Evolutionary conservation across 2,797 vertebrate species (phyloP).

Genomic region (Melopsittacus undulatus): DNA sequence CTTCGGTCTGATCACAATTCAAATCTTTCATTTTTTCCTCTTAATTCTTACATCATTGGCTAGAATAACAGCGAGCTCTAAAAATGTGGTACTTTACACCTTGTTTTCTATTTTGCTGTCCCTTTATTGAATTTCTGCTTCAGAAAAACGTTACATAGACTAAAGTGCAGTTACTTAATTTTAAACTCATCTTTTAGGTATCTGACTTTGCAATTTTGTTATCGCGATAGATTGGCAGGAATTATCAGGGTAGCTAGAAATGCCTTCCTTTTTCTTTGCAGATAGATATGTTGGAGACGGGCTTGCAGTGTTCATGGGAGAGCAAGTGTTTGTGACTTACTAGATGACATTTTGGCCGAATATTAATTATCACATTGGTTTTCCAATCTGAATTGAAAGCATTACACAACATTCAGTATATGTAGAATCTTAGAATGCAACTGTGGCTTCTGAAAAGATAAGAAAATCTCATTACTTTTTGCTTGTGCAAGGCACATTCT

Average conservation of each 20-base stretch:
- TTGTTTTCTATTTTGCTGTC: not conserved
- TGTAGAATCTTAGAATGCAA: not conserved
- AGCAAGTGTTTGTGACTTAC: conserved; percentile 28
- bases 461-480: not conserved
- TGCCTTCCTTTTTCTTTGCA: not conserved
- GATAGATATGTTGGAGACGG: not conserved
- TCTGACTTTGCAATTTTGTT: not conserved
- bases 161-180: not conserved
- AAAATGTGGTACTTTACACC: not conserved
- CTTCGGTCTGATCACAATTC: not conserved
- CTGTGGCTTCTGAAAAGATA: not conserved
- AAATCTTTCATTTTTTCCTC: not conserved
- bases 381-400: conserved; percentile 53
- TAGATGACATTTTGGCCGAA: not conserved
- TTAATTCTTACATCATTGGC: not conserved
- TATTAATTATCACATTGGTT: not conserved
- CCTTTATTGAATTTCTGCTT: not conserved
- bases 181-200: not conserved
- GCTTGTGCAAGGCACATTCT: not conserved
- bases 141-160: not conserved
- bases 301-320: not conserved
- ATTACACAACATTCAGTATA: not conserved
- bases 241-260: not conserved
- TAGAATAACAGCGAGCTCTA: not conserved
- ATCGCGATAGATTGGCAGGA: not conserved